Base-by-base conservation (phyloP, 2,888 invertebrate genomes). In the Oxycera nigricornis region DNA sequence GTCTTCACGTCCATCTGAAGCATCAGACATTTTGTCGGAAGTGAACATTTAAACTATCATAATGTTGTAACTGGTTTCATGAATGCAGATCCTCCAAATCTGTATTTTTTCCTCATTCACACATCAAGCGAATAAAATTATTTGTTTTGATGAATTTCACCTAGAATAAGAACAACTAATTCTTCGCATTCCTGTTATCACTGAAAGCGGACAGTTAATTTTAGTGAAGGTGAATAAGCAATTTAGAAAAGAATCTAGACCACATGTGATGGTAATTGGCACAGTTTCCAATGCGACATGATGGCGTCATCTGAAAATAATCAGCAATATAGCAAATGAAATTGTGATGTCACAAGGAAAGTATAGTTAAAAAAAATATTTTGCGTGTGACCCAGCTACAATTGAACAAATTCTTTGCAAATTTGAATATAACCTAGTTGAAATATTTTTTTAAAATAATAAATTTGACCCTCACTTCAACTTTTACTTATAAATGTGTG, bases 221-320 rank as follows among this genome's bases (percentile, higher is more conserved):
- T 7, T 7, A 46, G 35, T 35, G 46, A 46, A 46, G 46, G 46
- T 46, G 46, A 46, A 3, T 46, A 17, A 46, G 14, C 3, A 46
- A 46, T 3, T 62, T 7, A 35, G 24, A 57, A 17, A 24, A 22
- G 62, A 35, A 35, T 62, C 20, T 20, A 35, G 62, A 31, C n/a
- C 62, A 62, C 62, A 35, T 62, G 17, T 62, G 62, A 31, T 24
- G 2, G 22, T 31, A 62, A 62, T 35, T 62, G 62, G 39, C 62
- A 31, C 35, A 62, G n/a, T 62, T 62, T 35, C 39, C 11, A 2
- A 62, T 35, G 20, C 62, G 35, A 39, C 35, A 62, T 39, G 31
- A 20, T 62, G 62, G 39, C 62, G 62, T 62, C 17, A 22, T n/a
- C 11, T n/a, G 11, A 46, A 46, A 46, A 46, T 2, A 11, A 17